Percentiles rank a stretch among this genome's conserved stretches.
phyloP scores from a whole-genome alignment of 37 sponge, comb jelly and placozoan genomes.

The Oscarella lobularis region DNA sequence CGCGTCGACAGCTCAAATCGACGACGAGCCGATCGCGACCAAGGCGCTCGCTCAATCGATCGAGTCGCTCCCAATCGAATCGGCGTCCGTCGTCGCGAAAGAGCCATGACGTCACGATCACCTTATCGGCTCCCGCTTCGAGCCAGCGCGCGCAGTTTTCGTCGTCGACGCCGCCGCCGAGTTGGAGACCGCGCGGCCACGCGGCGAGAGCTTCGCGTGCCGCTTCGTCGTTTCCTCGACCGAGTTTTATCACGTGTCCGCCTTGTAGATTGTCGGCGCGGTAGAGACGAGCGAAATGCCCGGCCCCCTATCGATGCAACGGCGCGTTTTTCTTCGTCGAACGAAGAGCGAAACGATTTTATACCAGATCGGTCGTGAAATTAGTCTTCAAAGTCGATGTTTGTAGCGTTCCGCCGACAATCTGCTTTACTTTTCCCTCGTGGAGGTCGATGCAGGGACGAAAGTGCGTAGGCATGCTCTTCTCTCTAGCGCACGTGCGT shows the following conservation, averaged over 20 bases:
- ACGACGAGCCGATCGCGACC: background rate
- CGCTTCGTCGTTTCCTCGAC: conserved; percentile 4
- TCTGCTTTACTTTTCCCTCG: background rate
- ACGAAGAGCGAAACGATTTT: background rate
- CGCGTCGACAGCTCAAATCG: conserved; percentile 1
- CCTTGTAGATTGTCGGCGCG: background rate
- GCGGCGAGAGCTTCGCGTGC: conserved; percentile 1
- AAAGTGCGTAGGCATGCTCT: conserved; percentile 7
- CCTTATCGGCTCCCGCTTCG: conserved; percentile 4
- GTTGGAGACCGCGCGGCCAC: conserved; percentile 3
- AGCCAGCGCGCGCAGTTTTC: background rate
- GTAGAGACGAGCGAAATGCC: background rate
- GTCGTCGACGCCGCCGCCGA: background rate
- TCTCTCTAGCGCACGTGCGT: too few relatives aligned
- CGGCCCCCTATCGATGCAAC: background rate
- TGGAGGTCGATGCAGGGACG: conserved; percentile 9
- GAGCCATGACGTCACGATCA: conserved; percentile 8
- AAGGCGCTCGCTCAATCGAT: background rate
- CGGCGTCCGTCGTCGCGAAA: background rate
- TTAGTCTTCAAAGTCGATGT: background rate
- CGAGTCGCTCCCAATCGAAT: background rate
- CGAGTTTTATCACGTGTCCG: conserved; percentile 7
- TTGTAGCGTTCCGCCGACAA: background rate
- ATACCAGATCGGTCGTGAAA: background rate
- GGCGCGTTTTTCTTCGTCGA: background rate